Base-by-base conservation (phyloP, 2,797 vertebrate species). In the Coccyzus lansbergi region DNA sequence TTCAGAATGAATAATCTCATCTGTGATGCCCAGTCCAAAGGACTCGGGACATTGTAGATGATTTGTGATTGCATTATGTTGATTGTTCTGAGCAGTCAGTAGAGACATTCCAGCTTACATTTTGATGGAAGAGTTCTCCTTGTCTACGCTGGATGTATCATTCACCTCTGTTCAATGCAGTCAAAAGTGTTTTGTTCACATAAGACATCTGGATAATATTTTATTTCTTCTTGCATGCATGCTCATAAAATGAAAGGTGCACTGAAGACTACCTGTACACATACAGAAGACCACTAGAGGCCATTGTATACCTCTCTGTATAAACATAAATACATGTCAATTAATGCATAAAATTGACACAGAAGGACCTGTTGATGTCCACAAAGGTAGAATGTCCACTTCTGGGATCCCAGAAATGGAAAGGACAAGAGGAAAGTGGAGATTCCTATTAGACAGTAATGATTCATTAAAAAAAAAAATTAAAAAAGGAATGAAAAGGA, bases 211-310 rank as follows among this genome's bases (percentile, higher is more conserved):
- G 84, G 69, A 64, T 62, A 77, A 48, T 83, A 85, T 62, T 69
- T 87, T 79, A 84, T 77, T 86, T 58, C 13, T 67, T 87, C 42
- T 14, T 87, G 25, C n/a, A 44, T 72, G 12, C 20, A 8, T 42
- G 31, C 14, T 69, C 28, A 63, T 65, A 67, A 93, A 91, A 80
- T 55, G 42, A 84, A 70, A 88, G 15, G 12, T 42, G 15, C 46
- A n/a, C 8, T 71, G 29, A 28, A 79, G 40, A 83, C 13, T 79
- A 36, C 81, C 79, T 96, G 90, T 70, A 94, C 34, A 56, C 55
- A 85, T 67, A 42, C 19, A 74, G 38, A 49, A 29, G 36, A 65
- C 96, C 90, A 92, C 95, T 97, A 96, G 94, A 94, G 94, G 95
- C 92, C 92, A 83, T 88, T 72, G 92, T 48, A 89, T 21, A 62